Evolutionary conservation across 2,888 invertebrate genomes (phyloP).

Genomic region (Brenthis daphne): DNA sequence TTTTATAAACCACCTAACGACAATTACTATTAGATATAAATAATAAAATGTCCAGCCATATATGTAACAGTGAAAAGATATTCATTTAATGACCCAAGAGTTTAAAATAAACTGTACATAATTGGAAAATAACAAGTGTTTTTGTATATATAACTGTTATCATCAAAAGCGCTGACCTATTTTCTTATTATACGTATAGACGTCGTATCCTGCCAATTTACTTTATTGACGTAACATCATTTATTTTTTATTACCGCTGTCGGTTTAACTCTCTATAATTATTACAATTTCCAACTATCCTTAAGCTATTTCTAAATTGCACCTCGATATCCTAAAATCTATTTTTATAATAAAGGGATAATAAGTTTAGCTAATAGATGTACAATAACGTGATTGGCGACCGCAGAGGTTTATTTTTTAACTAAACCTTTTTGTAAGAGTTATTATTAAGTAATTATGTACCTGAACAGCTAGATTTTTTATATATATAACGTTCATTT

Average conservation of each 20-base stretch:
- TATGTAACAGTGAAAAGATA: neutral
- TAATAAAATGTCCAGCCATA: neutral
- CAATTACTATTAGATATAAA: no score
- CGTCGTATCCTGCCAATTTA: constrained; percentile 77
- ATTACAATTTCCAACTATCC: constrained; percentile 66
- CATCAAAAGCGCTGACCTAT: constrained; percentile 64
- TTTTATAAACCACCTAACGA: no score
- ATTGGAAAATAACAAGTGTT: constrained; percentile 33
- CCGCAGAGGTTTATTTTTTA: constrained; percentile 54
- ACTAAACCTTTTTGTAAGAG: constrained; percentile 38
- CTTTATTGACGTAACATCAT: constrained; percentile 76
- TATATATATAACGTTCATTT: no score
- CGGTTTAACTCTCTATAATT: constrained; percentile 69
- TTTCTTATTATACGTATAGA: constrained; percentile 57
- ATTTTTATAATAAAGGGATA: constrained; percentile 63
- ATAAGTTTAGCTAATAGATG: constrained; percentile 51
- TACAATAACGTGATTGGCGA: constrained; percentile 63
- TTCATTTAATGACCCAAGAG: constrained; percentile 4
- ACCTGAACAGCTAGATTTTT: no score
- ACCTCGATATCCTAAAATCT: constrained; percentile 61
- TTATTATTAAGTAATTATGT: constrained; percentile 50
- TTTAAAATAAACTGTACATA: constrained; percentile 19
- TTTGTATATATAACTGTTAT: constrained; percentile 44
- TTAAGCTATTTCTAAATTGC: constrained; percentile 78
- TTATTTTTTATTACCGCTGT: constrained; percentile 73